A percentile compares a stretch with the other conserved stretches of the same genome.
phyloP scores from a whole-genome alignment of 2,888 invertebrate genomes.

The Sarcophaga carnaria region DNA sequence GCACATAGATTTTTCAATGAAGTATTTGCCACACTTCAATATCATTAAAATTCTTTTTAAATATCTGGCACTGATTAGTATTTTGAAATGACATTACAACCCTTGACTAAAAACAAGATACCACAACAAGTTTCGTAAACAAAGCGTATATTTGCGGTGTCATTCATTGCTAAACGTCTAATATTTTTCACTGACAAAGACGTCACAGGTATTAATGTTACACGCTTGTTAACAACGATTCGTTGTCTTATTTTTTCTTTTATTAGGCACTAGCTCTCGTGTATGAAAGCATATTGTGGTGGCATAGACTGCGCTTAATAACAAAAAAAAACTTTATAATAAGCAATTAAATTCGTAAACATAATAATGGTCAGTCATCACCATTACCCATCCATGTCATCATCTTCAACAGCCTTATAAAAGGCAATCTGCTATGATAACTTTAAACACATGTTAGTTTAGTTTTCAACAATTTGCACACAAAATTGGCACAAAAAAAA shows the following conservation, averaged over 20 bases:
- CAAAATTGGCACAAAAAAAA: background rate
- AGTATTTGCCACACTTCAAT: too few relatives aligned
- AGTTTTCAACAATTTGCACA: slow-evolving; percentile 14
- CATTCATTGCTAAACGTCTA: slow-evolving; percentile 26
- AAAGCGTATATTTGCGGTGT: background rate
- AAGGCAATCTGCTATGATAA: slow-evolving; percentile 2
- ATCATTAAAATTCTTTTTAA: too few relatives aligned
- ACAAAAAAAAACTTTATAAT: slow-evolving; percentile 17
- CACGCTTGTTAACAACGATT: slow-evolving; percentile 48
- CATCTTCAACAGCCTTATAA: slow-evolving; percentile 4
- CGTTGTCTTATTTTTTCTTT: background rate
- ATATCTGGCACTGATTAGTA: background rate
- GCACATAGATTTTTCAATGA: too few relatives aligned
- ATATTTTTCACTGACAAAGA: slow-evolving; percentile 33
- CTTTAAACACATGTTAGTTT: background rate
- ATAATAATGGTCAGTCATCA: slow-evolving; percentile 30
- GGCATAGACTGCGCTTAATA: background rate
- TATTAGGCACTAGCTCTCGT: background rate
- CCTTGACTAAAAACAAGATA: slow-evolving; percentile 14
- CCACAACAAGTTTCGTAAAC: slow-evolving; percentile 20
- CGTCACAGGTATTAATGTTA: slow-evolving; percentile 43
- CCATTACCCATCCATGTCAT: slow-evolving; percentile 4
- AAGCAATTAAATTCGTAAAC: slow-evolving; percentile 44
- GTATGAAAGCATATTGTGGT: too few relatives aligned
- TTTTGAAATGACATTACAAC: slow-evolving; percentile 10